A percentile compares a stretch with the other conserved stretches of the same genome.
These are phyloP conservation scores for Falcunculus frontatus DNA, from an alignment of 2,113 vertebrate genomes.

Conservation along the genomic window DNA sequence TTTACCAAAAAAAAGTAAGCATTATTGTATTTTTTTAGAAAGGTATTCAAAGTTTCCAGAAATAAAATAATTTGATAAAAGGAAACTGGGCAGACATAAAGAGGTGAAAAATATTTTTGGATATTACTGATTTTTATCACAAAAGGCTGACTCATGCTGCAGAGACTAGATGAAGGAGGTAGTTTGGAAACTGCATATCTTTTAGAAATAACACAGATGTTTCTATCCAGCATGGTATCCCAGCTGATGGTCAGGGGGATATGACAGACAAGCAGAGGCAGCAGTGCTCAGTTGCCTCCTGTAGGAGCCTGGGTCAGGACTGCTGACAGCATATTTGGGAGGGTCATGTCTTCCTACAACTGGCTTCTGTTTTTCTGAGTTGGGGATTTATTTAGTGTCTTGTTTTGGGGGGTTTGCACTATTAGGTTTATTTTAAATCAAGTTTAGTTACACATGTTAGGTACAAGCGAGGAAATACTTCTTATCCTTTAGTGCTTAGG, in stretches of 20 bases:
- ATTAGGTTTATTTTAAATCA: neutral
- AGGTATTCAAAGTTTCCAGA: neutral
- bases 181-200: rapidly evolving
- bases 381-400: neutral
- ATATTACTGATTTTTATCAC: neutral
- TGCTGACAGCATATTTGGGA: neutral
- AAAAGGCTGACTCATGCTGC: neutral
- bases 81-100: neutral
- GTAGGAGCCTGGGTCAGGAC: neutral
- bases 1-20: neutral
- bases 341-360: neutral
- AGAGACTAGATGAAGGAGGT: neutral
- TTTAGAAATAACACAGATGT: neutral
- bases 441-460: neutral
- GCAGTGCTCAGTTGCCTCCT: neutral
- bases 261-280: neutral
- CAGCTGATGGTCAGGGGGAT: neutral
- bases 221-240: neutral
- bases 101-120: neutral
- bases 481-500: neutral
- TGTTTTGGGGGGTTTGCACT: neutral
- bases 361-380: neutral
- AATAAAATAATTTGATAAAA: neutral
- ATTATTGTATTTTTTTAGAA: neutral
- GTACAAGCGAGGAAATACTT: neutral